A percentile compares a stretch with the other conserved stretches of the same genome.
Evolutionary conservation across 2,797 vertebrate genomes (phyloP).

Genomic region (Vipera ursinii): DNA sequence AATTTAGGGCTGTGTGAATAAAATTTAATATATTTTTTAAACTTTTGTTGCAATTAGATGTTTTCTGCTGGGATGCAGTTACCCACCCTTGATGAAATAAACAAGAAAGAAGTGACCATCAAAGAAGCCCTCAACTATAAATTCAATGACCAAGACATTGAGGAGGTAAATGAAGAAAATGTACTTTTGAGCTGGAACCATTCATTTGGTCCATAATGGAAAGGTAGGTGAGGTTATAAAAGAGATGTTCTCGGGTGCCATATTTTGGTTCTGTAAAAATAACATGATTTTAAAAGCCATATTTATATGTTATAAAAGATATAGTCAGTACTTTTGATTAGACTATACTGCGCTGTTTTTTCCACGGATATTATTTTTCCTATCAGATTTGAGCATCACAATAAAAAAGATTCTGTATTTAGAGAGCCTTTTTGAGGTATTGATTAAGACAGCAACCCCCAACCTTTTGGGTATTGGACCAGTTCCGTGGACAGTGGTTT

Average conservation of each 20-base stretch:
- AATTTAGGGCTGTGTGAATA: not conserved
- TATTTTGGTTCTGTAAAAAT: slow-evolving; percentile 7
- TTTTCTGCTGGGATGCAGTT: slow-evolving; percentile 93
- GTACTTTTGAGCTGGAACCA: slow-evolving; percentile 21
- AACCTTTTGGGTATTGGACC: too few species aligned
- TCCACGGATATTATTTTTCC: not conserved
- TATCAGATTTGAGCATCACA: not conserved
- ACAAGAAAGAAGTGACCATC: slow-evolving; percentile 96
- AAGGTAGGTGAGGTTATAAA: slow-evolving; percentile 35
- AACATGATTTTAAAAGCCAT: not conserved
- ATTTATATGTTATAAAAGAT: not conserved
- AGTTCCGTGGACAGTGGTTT: too few species aligned
- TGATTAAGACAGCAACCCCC: not conserved
- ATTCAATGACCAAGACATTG: slow-evolving; percentile 98
- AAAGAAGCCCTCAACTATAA: slow-evolving; percentile 98
- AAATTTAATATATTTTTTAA: slow-evolving; percentile 9
- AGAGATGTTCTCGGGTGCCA: not conserved
- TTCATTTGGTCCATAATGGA: slow-evolving; percentile 17
- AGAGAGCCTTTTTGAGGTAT: not conserved
- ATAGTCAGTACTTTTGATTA: not conserved
- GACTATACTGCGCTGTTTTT: not conserved
- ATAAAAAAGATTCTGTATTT: not conserved
- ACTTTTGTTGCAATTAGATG: slow-evolving; percentile 77
- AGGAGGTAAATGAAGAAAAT: slow-evolving; percentile 79
- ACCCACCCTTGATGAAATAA: slow-evolving; percentile 95